These are phyloP conservation scores for Anniella stebbinsi DNA, from an alignment of 2,797 vertebrate species.

Conservation along the genomic window DNA sequence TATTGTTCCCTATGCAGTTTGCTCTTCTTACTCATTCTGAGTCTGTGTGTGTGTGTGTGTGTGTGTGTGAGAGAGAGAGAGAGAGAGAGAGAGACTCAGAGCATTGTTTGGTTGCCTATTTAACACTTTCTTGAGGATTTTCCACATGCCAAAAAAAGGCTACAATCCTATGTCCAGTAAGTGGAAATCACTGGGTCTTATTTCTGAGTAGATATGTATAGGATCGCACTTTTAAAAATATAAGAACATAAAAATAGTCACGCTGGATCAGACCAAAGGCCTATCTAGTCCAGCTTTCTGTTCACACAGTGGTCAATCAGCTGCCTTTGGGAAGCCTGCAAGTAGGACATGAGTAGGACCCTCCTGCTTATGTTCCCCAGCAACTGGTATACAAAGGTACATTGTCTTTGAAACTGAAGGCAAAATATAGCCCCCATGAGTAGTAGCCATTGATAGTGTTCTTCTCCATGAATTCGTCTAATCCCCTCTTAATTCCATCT, in stretches of 20 bases:
- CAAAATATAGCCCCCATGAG: not conserved
- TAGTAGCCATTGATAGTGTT: not conserved
- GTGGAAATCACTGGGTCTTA: too few relatives aligned
- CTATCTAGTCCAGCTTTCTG: not conserved
- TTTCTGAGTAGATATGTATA: too few relatives aligned
- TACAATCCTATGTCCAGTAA: not conserved
- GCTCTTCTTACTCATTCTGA: not conserved
- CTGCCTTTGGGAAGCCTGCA: not conserved
- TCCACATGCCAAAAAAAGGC: not conserved
- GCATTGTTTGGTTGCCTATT: not conserved
- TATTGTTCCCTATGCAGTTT: not conserved
- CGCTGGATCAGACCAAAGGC: not conserved
- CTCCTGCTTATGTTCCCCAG: not conserved
- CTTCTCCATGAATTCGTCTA: not conserved
- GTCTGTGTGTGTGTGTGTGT: not conserved
- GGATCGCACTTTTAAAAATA: not conserved
- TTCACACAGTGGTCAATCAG: not conserved
- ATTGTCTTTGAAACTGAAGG: not conserved
- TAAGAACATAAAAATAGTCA: not conserved
- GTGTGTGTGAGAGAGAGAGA: not conserved
- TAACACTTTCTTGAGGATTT: conserved; percentile 1
- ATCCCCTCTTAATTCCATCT: not conserved
- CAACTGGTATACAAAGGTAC: not conserved
- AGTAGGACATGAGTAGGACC: not conserved
- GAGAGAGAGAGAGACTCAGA: not conserved